Evolutionary conservation across 2,797 vertebrate species (phyloP), one percentile per base, ranked within the genome.

Genomic region (Lophura swinhoii): DNA sequence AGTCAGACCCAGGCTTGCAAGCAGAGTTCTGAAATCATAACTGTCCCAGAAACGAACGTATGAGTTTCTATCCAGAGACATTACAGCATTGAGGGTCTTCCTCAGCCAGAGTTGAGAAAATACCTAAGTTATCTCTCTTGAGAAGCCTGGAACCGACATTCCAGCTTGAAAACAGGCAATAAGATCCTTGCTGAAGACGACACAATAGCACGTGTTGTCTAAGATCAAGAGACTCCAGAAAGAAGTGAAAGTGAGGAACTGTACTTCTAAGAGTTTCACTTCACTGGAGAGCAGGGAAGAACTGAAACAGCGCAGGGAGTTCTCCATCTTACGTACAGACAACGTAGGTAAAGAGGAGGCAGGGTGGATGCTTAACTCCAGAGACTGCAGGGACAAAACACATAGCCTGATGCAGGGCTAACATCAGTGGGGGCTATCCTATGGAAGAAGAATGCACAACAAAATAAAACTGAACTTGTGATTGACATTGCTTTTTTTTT

Each of bases 171-270:
- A 60, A n/a, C 39, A 73, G 51, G 26, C 55, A 68, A 15, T 6
- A 41, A 59, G 49, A 59, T 28, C 43, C 23, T 31, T 22, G 31
- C 35, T 64, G 28, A 49, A 48, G 51, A 67, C 5, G 14, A 55
- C 53, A 53, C 51, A 55, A 55, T 31, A 31, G 53, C 53, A 31
- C 4, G 28, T 7, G 29, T 55, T 18, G 53, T 55, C 41, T 66
- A 69, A 92, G 41, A 85, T 46, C 82, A 87, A 74, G 37, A 92
- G 58, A 79, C 29, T 6, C 53, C 44, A 87, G 85, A 87, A 46
- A 93, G 88, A 74, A 87, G 84, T n/a, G 56, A 35, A 77, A 92
- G 84, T 22, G 62, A 93, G 91, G 85, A 96, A 95, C 58, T 69
- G 29, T 37, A 55, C 15, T 31, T 64, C 10, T 4, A 6, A 35